Evolutionary conservation across 2,888 invertebrate genomes (phyloP).

Genomic region (Heteromurus nitidus): DNA sequence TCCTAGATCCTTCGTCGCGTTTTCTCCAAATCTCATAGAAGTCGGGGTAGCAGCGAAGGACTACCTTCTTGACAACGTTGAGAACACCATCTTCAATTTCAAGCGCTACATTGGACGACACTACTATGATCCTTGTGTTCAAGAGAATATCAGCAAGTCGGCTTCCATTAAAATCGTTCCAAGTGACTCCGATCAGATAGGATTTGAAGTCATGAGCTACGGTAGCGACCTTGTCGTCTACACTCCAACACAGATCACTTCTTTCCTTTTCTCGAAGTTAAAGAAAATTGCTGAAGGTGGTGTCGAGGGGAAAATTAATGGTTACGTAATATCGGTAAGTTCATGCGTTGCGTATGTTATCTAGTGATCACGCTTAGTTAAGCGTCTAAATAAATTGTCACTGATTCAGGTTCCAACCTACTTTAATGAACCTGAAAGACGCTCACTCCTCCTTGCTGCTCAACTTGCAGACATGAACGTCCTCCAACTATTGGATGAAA

Average conservation of each 20-base stretch:
- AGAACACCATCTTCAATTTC: conserved; percentile 95
- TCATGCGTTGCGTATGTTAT: too few species aligned
- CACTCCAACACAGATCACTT: conserved; percentile 94
- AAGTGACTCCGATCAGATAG: conserved; percentile 86
- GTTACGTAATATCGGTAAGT: conserved; percentile 94
- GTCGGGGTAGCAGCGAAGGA: conserved; percentile 98
- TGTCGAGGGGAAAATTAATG: conserved; percentile 92
- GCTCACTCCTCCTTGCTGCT: conserved; percentile 93
- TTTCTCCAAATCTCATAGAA: conserved; percentile 92
- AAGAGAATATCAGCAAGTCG: conserved; percentile 87
- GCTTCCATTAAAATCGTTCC: conserved; percentile 88
- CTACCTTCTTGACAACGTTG: conserved; percentile 97
- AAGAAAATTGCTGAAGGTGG: conserved; percentile 92
- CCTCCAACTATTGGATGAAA: conserved; percentile 96
- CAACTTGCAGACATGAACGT: conserved; percentile 95
- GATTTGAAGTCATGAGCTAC: conserved; percentile 86
- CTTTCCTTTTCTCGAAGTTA: conserved; percentile 97
- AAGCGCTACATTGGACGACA: conserved; percentile 94
- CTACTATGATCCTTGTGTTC: conserved; percentile 90
- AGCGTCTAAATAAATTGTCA: conserved; percentile 91
- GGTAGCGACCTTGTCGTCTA: conserved; percentile 90
- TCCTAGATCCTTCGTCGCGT: conserved; percentile 94
- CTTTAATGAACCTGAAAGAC: conserved; percentile 95
- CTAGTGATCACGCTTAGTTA: too few species aligned
- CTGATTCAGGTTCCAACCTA: conserved; percentile 84